Base-by-base conservation (phyloP, 2,888 invertebrate species). In the Lacanobia oleracea region DNA sequence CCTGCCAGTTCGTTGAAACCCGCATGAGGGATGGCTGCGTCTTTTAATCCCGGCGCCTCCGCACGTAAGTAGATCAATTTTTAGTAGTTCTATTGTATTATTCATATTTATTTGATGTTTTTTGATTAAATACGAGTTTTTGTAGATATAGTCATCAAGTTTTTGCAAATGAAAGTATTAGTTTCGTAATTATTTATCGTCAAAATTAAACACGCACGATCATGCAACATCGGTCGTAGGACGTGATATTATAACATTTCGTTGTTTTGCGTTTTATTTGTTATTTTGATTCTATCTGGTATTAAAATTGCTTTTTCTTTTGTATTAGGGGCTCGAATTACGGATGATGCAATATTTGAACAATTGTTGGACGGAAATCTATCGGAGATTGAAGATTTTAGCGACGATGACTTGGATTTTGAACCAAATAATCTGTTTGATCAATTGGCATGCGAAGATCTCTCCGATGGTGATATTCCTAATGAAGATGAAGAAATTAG, bases 201-300 rank as follows among this genome's bases (percentile, higher is more conserved):
- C 6, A 23, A 53, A 23, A 53, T 53, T 53, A 18, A 53, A 53
- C 5, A 23, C 23, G 51, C 53, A 51, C 51, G 51, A 23, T 51
- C 51, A 51, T 51, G 51, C 51, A 51, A 14, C 12, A 51, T 60
- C 60, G 60, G 60, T 43, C 60, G 43, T 60, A 16, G 16, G 0
- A 60, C 43, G 60, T 61, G 23, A 45, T 45, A 18, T 23, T 61
- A 2, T 60, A 18, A 45, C 23, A 60, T 60, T 23, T 60, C 7
- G 43, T 60, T 18, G n/a, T 51, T 63, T 63, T 63, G n/a, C 37
- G 7, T 62, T 62, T 62, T 62, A n/a, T 62, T 33, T 50, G 50
- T n/a, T 62, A 48, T 51, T 51, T 63, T 50, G 50, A 63, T 63
- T 21, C 62, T 37, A 21, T 21, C 21, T 2, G 0, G 50, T 33